Evolutionary conservation across 2,888 invertebrate species (phyloP), one percentile per base, ranked within the genome.

Genomic region (Orthonychiurus folsomi): DNA sequence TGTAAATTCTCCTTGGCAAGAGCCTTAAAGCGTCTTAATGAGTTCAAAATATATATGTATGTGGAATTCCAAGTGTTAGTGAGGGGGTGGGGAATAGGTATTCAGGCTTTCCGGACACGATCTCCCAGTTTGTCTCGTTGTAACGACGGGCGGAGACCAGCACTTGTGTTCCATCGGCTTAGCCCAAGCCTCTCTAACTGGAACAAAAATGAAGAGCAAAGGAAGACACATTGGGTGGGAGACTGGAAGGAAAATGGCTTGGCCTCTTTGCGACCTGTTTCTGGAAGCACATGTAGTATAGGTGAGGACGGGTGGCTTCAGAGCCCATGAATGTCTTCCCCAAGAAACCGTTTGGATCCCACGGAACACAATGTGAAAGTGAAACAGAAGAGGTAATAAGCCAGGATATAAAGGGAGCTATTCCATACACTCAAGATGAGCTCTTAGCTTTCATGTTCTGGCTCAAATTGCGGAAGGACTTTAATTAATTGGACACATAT

Each of bases 401-500:
- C 37, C 37, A 27, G 48, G 53, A 61, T 58, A 61, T 63, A 63
- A 66, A 63, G 52, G 61, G 53, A 63, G 61, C 37, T 37, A 37
- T 37, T 37, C 60, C 56, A 63, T 61, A 61, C 63, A 63, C 65
- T 67, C 66, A 61, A 67, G 69, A 70, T 69, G 69, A 70, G 68
- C 69, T 67, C 67, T 66, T 67, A 66, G 69, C 66, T 65, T 68
- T 69, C 66, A 67, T 67, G 65, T 69, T 69, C 69, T 66, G 66
- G 63, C 60, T 27, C 57, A 69, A 70, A 68, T 69, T 69, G 68
- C 66, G 65, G 69, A 68, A 69, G 66, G 67, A 66, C 66, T 72
- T 72, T 71, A 72, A 72, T 71, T 72, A 72, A 72, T 72, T 70
- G 71, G 65, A 63, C 65, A 71, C 69, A 72, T 71, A 72, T 71